phyloP scores from a whole-genome alignment of 30 jellyfish, hydroid and myxozoan genomes.

The Nemopilema nomurai region DNA sequence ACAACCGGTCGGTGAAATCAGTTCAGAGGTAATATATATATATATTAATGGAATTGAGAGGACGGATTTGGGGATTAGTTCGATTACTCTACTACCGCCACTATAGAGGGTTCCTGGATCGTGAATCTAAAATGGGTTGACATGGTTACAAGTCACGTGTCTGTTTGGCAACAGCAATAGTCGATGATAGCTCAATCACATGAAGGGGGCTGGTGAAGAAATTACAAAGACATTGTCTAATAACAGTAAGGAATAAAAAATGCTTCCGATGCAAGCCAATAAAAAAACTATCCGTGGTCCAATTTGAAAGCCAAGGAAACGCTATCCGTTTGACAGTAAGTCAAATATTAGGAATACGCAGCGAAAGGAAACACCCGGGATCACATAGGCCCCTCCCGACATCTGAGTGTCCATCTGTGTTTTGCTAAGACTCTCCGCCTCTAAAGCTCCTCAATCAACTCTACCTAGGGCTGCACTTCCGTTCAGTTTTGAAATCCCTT shows the following conservation, averaged over 20 bases:
- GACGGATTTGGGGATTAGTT: too few species aligned
- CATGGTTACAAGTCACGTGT: neutral
- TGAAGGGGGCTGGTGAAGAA: neutral
- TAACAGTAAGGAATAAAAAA: neutral
- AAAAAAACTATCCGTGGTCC: neutral
- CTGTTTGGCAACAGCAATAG: neutral
- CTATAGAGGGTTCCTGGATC: neutral
- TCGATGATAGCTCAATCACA: neutral
- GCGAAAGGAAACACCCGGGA: neutral
- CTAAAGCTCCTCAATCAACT: neutral
- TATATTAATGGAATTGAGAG: too few species aligned
- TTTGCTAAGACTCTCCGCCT: neutral
- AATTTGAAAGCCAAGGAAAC: neutral
- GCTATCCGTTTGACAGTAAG: neutral
- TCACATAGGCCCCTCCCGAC: neutral
- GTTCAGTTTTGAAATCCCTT: constrained; percentile 35
- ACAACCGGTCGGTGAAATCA: neutral
- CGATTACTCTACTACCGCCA: neutral
- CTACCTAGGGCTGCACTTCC: constrained; percentile 39
- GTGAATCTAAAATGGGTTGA: neutral
- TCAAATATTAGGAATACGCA: neutral
- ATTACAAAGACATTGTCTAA: neutral
- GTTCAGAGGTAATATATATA: too few species aligned
- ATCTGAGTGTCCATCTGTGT: neutral
- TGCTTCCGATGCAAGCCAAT: neutral